Percentiles rank a stretch among this genome's conserved stretches.
These are phyloP conservation scores for Odontomachus brunneus DNA, from an alignment of 1,140 invertebrate genomes.

Conservation along the genomic window DNA sequence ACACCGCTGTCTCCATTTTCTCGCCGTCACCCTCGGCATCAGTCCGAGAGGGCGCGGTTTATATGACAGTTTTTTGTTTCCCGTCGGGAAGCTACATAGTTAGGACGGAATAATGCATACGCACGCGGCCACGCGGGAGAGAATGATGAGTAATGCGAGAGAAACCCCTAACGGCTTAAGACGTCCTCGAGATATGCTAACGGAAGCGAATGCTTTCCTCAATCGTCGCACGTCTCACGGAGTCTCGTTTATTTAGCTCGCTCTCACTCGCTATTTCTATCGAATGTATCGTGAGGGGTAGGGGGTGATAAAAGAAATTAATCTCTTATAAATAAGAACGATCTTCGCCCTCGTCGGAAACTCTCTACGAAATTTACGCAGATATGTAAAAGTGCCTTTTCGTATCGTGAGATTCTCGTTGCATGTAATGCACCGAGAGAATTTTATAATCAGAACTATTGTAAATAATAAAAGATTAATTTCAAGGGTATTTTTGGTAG, in stretches of 20 bases:
- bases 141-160: constrained; percentile 56
- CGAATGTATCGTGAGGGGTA: too few species aligned
- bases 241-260: neutral
- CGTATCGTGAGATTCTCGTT: too few species aligned
- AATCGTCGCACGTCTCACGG: neutral
- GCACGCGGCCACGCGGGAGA: constrained; percentile 30
- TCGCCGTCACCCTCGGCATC: constrained; percentile 46
- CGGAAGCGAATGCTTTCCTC: constrained; percentile 19
- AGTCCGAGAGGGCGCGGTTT: constrained; percentile 54
- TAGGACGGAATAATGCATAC: constrained; percentile 56
- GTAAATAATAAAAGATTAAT: too few species aligned
- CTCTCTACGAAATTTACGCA: too few species aligned
- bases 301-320: neutral
- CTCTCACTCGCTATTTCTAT: neutral
- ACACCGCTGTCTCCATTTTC: constrained; percentile 65
- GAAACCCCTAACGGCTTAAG: constrained; percentile 38
- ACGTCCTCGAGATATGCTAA: constrained; percentile 25
- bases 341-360: neutral
- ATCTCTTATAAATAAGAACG: neutral
- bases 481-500: too few species aligned
- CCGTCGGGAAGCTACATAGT: constrained; percentile 45
- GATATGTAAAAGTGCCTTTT: too few species aligned
- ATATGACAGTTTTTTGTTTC: constrained; percentile 61
- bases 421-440: too few species aligned
- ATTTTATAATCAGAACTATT: too few species aligned